Percentiles rank a stretch among this genome's conserved stretches.
These are phyloP conservation scores for Lasioglossum zephyrum DNA, from an alignment of 2,888 invertebrate genomes.

Conservation along the genomic window DNA sequence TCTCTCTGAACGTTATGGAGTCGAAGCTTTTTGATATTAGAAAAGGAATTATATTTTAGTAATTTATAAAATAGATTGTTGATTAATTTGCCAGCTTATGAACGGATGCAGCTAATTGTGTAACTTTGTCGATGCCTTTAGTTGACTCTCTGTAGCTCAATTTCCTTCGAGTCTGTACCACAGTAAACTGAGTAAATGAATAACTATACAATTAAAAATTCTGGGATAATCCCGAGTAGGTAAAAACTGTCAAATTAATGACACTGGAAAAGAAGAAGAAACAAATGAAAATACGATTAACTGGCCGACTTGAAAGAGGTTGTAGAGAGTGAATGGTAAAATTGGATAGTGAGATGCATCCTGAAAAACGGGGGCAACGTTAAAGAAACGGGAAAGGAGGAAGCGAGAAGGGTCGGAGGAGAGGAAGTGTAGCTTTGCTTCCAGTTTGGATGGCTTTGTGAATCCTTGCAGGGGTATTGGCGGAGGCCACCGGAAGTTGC, in stretches of 20 bases:
- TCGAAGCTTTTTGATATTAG: not conserved
- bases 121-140: not conserved
- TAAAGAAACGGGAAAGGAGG: constrained; percentile 1
- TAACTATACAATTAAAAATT: not conserved
- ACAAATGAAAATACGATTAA: not conserved
- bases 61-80: not conserved
- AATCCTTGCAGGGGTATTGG: constrained; percentile 85
- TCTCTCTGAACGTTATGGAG: constrained; percentile 1
- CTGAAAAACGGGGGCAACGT: not conserved
- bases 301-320: not conserved
- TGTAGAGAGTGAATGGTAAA: not conserved
- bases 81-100: not conserved
- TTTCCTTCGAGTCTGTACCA: not conserved
- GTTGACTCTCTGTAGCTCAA: not conserved
- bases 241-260: not conserved
- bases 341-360: not conserved
- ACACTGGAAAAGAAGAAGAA: not conserved
- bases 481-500: constrained; percentile 85
- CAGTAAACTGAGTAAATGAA: not conserved
- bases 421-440: constrained; percentile 64
- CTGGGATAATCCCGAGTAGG: too few relatives aligned
- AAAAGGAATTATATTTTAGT: not conserved
- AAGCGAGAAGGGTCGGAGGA: constrained; percentile 15
- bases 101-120: not conserved
- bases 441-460: constrained; percentile 77